Evolutionary conservation across 2,113 vertebrate species (phyloP), one percentile per base, ranked within the genome.

Genomic region (Colistium nudipinnis): DNA sequence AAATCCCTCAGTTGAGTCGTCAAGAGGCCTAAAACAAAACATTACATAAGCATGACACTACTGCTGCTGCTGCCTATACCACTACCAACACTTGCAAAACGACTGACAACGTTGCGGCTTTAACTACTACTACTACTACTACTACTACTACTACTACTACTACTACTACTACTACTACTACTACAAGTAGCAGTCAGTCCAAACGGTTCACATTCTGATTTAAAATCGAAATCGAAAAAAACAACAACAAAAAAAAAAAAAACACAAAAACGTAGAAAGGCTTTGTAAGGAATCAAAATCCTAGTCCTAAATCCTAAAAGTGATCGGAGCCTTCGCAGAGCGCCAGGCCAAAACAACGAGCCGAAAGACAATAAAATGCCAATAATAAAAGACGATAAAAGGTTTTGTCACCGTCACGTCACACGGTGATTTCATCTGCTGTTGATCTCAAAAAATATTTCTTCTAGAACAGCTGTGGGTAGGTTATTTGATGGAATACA

Each of bases 1-100:
- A 89, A 98, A 99, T 55, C 96, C 97, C 85, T 97, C 95, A 72
- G 92, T 93, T 77, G 97, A 97, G 92, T 94, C 91, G 83, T 99
- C 97, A 77, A 94, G 94, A 56, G 96, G 88, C 89, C 97, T 99
- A 72, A 55, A 88, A 77, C 22, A 59, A 53, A 67, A 81, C 36
- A 86, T 48, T 44, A 49, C 27, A 62, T 25, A 45, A 30, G 22
- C 35, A 38, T 30, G 14, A 60, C 36, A 30, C 7, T 48, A 20
- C 25, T 24, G 31, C 13, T 10, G 14, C 31, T 22, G 33, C n/a
- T n/a, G 22, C 30, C 27, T 6, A 17, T 22, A 4, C 4, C n/a
- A 17, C 13, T 31, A 12, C 41, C 1, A 24, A 4, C n/a, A 22
- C 14, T 3, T n/a, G n/a, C n/a, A n/a, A n/a, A n/a, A n/a, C n/a